These are phyloP conservation scores for Colostygia pectinataria DNA, from an alignment of 2,888 invertebrate genomes.

Conservation along the genomic window DNA sequence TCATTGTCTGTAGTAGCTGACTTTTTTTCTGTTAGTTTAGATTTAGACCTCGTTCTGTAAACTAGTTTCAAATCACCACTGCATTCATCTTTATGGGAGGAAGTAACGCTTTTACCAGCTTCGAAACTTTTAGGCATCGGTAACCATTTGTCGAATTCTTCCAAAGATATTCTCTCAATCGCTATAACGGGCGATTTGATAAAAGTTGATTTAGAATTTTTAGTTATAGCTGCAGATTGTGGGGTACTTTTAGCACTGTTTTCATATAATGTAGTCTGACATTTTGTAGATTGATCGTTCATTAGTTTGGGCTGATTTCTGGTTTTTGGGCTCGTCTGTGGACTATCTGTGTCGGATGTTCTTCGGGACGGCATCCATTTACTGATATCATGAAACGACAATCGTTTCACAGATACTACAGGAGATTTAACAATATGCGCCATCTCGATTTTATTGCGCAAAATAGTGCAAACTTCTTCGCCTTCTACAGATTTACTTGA, in stretches of 20 bases:
- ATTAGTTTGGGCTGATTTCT: background rate
- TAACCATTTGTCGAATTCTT: constrained; percentile 25
- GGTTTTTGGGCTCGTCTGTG: constrained; percentile 1
- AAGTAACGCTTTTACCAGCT: background rate
- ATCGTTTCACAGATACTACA: constrained; percentile 38
- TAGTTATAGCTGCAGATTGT: background rate
- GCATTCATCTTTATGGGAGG: background rate
- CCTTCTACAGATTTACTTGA: constrained; percentile 4
- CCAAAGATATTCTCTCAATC: constrained; percentile 8
- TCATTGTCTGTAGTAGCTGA: constrained; percentile 1
- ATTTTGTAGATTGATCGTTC: background rate
- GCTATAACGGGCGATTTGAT: constrained; percentile 7
- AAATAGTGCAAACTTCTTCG: constrained; percentile 4
- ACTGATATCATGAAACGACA: constrained; percentile 46
- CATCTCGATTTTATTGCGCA: background rate
- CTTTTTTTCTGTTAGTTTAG: background rate
- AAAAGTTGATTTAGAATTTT: background rate
- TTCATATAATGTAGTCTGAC: background rate
- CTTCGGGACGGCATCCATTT: constrained; percentile 30
- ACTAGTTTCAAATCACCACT: constrained; percentile 1
- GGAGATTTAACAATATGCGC: constrained; percentile 34
- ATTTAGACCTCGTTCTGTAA: constrained; percentile 7
- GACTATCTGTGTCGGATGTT: constrained; percentile 15
- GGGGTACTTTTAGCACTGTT: background rate
- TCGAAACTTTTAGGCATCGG: constrained; percentile 17